Evolutionary conservation across 2,113 vertebrate species (phyloP), one percentile per base, ranked within the genome.

Genomic region (Ranitomeya imitator): DNA sequence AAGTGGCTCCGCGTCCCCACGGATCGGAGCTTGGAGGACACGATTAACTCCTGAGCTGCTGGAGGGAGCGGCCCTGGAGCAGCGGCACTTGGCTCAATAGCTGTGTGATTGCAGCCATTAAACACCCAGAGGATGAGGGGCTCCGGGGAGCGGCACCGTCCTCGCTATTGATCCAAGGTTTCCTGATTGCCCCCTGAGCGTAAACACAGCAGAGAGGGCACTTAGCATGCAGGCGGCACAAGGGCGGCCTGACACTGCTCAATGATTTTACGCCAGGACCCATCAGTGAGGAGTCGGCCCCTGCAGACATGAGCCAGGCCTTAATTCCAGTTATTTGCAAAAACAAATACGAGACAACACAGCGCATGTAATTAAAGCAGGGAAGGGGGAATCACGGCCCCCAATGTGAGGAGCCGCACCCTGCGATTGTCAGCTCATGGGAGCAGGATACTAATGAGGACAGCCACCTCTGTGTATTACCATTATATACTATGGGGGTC

Each of bases 121-220:
- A 88, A 84, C 87, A 88, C 69, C 81, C 57, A 79, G 80, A 37
- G 79, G 80, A 57, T 78, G 76, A 57, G 87, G 59, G 65, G 81
- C 87, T 65, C 87, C 21, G 81, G 87, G 87, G 87, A 88, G 55
- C 81, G 19, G 71, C 73, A 55, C 6, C 69, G 81, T 88, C 87
- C 81, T 88, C 79, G 73, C 71, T 88, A 88, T 88, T 84, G 87
- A 88, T 88, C 84, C 81, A 88, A 88, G 87, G 87, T 88, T 88
- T 88, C 87, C 71, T 61, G 57, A 88, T 88, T 83, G 81, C 87
- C 87, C 87, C 87, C 87, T 84, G 81, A 88, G 87, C 80, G 87
- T 88, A 88, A 88, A 88, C 87, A 88, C 59, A 88, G 71, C 81
- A 83, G 59, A 59, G 26, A 4, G 79, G 71, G 71, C 61, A 67